These are phyloP conservation scores for Corticium candelabrum DNA, from an alignment of 37 sponge, comb jelly and placozoan species.

Conservation along the genomic window DNA sequence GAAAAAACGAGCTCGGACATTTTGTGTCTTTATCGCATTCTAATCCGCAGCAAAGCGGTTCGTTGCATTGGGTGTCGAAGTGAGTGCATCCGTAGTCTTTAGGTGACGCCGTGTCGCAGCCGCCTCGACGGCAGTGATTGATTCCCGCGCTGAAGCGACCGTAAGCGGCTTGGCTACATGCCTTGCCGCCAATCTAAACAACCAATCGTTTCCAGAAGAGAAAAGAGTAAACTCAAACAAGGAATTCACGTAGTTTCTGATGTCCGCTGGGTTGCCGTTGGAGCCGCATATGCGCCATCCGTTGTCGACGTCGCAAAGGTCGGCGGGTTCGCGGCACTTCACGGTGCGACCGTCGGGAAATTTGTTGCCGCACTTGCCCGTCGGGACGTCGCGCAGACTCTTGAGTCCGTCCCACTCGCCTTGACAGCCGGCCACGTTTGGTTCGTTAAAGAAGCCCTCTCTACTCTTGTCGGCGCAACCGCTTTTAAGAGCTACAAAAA, in stretches of 20 bases:
- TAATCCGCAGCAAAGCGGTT: conserved; percentile 3
- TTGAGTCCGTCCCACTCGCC: neutral
- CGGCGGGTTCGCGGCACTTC: neutral
- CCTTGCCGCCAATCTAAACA: neutral
- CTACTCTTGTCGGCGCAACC: neutral
- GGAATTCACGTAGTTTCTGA: too few relatives aligned
- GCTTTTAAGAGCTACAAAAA: conserved; percentile 7
- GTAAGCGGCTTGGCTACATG: neutral
- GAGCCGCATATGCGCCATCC: conserved; percentile 6
- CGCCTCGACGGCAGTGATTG: neutral
- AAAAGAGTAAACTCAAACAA: too few relatives aligned
- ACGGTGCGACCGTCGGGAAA: neutral
- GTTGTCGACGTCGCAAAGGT: neutral
- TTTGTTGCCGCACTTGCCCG: conserved; percentile 9
- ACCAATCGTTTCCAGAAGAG: too few relatives aligned
- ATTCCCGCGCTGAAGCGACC: conserved; percentile 3
- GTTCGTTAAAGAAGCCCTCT: neutral
- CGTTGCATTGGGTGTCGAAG: neutral
- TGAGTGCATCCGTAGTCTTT: neutral
- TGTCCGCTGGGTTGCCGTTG: neutral
- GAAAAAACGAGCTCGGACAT: neutral
- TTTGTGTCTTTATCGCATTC: neutral
- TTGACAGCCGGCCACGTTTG: conserved; percentile 6
- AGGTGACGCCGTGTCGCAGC: neutral
- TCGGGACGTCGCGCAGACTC: neutral